phyloP scores from a whole-genome alignment of 2,888 invertebrate genomes.

The Chloroclysta siterata region DNA sequence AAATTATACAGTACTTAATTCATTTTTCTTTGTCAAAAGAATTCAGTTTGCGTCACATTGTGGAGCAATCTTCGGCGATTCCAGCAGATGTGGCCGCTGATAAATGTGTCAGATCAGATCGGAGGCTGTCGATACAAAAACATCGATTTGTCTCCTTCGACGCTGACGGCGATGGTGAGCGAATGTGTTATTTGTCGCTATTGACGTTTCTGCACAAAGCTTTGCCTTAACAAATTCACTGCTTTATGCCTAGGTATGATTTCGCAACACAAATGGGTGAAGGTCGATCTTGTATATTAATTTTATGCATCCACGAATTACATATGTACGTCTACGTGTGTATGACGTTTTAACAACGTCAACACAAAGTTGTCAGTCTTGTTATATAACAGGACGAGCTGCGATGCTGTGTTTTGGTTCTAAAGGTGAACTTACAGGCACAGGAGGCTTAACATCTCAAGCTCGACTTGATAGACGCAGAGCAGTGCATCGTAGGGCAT shows the following conservation, averaged over 20 bases:
- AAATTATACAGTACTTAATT: neutral
- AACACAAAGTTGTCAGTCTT: too few species aligned
- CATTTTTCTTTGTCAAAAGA: neutral
- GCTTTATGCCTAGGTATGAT: neutral
- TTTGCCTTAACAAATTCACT: conserved; percentile 6
- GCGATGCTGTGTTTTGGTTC: too few species aligned
- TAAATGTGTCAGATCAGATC: conserved; percentile 26
- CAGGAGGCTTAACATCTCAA: too few species aligned
- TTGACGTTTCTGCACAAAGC: conserved; percentile 19
- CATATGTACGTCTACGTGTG: too few species aligned
- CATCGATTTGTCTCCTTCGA: conserved; percentile 36
- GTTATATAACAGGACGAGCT: too few species aligned
- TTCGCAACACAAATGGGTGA: too few species aligned
- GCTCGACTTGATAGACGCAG: too few species aligned
- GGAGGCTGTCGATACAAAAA: conserved; percentile 31
- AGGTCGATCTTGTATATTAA: too few species aligned
- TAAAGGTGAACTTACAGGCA: neutral
- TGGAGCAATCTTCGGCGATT: conserved; percentile 16
- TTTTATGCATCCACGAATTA: too few species aligned
- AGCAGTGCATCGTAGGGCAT: too few species aligned
- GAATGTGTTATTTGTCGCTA: conserved; percentile 34
- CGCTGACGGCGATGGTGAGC: conserved; percentile 35
- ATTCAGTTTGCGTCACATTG: conserved; percentile 3
- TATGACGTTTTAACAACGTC: too few species aligned
- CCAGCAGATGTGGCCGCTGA: conserved; percentile 31